Base-by-base conservation (phyloP, 92 coral and sea anemone species). In the Galaxea fascicularis region DNA sequence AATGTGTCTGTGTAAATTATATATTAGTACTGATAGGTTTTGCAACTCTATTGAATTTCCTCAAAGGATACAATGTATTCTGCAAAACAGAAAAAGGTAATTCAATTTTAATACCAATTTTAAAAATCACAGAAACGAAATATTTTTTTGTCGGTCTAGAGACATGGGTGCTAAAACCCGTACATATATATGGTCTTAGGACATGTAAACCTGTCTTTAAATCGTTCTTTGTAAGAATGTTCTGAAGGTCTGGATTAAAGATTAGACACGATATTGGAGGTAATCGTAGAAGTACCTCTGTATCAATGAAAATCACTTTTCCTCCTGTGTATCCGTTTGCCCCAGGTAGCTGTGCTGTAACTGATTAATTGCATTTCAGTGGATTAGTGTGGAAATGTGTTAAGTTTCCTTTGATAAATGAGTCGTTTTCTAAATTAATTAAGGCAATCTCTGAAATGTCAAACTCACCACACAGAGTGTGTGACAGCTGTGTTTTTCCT, bases 11-110 rank as follows among this genome's bases (percentile, higher is more conserved):
- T 35, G 41, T 35, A 35, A 35, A 35, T 35, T 35, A 6, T 35
- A 6, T 35, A 35, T 35, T 6, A 35, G 41, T 6, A 6, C 6
- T 35, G 41, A 35, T 2, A 35, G 6, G 41, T 35, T 6, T 35
- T 2, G 41, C 2, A 35, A 35, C 3, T 6, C 2, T 35, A 2
- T 35, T 35, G 41, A 35, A 6, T 35, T 35, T 75, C n/a, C 35
- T 73, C 18, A 71, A 94, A 96, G 99, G 99, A 96, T 96, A 96
- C 98, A 96, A 96, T 13, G 99, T 96, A 78, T 96, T 96, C 99
- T 96, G 92, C 47, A 79, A 87, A 52, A 59, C 51, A 66, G 65
- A 17, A 53, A 51, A 82, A 49, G 3, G 41, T 20, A 75, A 39
- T 27, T 10, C 17, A 54, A 21, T 27, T 82, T n/a, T n/a, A n/a